Evolutionary conservation across 2,113 vertebrate genomes (phyloP).

Genomic region (Ammodytes dubius): DNA sequence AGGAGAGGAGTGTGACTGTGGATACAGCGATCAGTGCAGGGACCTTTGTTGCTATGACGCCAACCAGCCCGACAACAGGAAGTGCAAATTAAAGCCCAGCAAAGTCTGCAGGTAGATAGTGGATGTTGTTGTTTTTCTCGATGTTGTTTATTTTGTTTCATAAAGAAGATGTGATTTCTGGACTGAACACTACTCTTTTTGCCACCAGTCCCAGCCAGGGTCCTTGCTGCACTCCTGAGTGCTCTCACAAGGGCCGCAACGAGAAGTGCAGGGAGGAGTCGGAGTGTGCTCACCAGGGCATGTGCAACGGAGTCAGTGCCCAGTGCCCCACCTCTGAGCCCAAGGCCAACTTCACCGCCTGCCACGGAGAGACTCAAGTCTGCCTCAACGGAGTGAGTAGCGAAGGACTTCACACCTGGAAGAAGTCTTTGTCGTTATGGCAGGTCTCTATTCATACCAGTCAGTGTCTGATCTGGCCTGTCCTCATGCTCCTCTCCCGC

Average conservation of each 20-base stretch:
- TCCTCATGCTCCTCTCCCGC: slow-evolving; percentile 51
- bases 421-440: slow-evolving; percentile 31
- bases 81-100: slow-evolving; percentile 92
- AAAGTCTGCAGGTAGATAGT: slow-evolving; percentile 92
- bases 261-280: slow-evolving; percentile 97
- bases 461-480: slow-evolving; percentile 49
- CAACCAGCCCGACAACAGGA: slow-evolving; percentile 92
- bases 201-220: slow-evolving; percentile 94
- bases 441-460: slow-evolving; percentile 43
- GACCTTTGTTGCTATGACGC: slow-evolving; percentile 96
- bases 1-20: slow-evolving; percentile 97
- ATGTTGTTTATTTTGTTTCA: background rate
- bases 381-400: slow-evolving; percentile 94
- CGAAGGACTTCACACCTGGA: slow-evolving; percentile 31
- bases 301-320: slow-evolving; percentile 90
- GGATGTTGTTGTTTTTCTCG: background rate
- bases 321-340: slow-evolving; percentile 94
- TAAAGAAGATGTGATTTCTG: background rate
- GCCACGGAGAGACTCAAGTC: slow-evolving; percentile 97
- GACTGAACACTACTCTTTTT: background rate
- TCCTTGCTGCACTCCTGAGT: slow-evolving; percentile 91
- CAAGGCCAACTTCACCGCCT: slow-evolving; percentile 95
- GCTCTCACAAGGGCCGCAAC: slow-evolving; percentile 86
- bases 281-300: slow-evolving; percentile 93
- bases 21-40: slow-evolving; percentile 97